Evolutionary conservation across 2,113 vertebrate genomes (phyloP).

Genomic region (Neotragus pygmaeus): DNA sequence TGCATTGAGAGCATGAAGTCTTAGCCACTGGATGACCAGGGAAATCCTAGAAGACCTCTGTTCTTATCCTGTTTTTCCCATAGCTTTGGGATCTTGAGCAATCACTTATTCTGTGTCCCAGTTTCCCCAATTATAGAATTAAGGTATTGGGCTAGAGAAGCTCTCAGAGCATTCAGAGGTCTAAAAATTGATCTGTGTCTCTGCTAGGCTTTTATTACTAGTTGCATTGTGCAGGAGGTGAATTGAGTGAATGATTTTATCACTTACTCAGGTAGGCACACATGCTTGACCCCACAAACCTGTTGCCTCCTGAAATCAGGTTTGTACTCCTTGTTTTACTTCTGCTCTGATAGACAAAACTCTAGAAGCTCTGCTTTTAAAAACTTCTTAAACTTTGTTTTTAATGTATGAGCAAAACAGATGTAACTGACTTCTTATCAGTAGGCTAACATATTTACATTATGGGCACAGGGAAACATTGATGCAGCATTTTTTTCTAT

Average conservation of each 20-base stretch:
- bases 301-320: background rate
- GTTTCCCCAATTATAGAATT: background rate
- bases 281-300: background rate
- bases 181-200: background rate
- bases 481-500: background rate
- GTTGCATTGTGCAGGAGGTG: background rate
- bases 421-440: background rate
- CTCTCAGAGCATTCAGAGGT: background rate
- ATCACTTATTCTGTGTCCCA: background rate
- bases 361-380: background rate
- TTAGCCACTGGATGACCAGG: background rate
- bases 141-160: background rate
- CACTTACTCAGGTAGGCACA: background rate
- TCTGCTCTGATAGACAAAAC: background rate
- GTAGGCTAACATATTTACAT: background rate
- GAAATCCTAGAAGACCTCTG: background rate
- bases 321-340: background rate
- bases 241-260: background rate
- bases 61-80: background rate
- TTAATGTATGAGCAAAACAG: background rate
- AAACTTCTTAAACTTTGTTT: background rate
- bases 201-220: background rate
- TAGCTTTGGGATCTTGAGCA: background rate
- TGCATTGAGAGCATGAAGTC: background rate
- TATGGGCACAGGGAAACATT: background rate